Conservation (phyloP, 2,113 vertebrate genomes). For the Microtus oregoni region DNA sequence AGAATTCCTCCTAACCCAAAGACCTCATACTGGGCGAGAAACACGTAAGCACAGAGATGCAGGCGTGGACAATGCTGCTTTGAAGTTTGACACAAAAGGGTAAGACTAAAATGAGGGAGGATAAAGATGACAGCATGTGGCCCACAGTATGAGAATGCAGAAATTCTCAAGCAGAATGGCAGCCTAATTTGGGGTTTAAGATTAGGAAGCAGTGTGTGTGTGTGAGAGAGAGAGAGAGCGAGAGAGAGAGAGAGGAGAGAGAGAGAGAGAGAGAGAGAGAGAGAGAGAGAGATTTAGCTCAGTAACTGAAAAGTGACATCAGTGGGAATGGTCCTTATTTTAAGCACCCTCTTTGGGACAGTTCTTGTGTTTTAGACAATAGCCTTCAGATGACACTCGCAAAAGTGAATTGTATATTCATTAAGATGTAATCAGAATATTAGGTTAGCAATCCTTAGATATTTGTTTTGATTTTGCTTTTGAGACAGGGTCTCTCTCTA, state of each 20-base stretch:
- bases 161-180: conserved; percentile 8
- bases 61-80: background rate
- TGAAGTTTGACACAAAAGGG: background rate
- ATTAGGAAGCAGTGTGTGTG: background rate
- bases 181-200: conserved; percentile 24
- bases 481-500: background rate
- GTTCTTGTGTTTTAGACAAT: conserved; percentile 12
- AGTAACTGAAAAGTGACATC: too few species aligned
- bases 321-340: too few species aligned
- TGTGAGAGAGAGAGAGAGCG: background rate
- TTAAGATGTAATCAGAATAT: conserved; percentile 21
- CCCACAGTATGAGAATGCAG: background rate
- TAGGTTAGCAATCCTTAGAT: background rate
- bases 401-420: background rate
- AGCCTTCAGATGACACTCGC: conserved; percentile 18
- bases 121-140: background rate
- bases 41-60: background rate
- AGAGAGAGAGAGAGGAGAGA: background rate
- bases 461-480: background rate
- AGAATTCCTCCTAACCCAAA: background rate
- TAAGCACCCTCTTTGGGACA: background rate
- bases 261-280: background rate
- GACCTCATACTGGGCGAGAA: background rate
- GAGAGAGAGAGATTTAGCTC: background rate
- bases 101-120: background rate